Conservation (phyloP, 2,888 invertebrate genomes). For the Microctonus aethiopoides region DNA sequence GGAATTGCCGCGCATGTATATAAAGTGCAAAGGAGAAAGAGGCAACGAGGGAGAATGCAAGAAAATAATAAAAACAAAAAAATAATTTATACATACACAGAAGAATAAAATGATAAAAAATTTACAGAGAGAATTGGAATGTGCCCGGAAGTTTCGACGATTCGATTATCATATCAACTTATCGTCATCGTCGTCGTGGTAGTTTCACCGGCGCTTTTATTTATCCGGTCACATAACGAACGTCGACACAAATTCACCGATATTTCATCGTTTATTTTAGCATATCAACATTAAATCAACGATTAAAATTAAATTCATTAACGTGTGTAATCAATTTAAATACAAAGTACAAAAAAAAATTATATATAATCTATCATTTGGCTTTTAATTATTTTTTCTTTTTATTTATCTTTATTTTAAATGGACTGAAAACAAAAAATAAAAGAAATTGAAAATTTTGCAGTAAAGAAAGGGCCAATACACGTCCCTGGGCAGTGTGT, state of each 20-base stretch:
- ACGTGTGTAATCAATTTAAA: too few relatives aligned
- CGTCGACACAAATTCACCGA: background rate
- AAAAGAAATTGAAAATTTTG: background rate
- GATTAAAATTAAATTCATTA: too few relatives aligned
- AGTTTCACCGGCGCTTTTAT: background rate
- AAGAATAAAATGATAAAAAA: background rate
- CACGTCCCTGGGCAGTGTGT: slow-evolving; percentile 45
- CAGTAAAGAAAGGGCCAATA: too few relatives aligned
- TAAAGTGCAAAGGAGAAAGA: too few relatives aligned
- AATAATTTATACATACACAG: slow-evolving; percentile 14
- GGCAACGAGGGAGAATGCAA: slow-evolving; percentile 5
- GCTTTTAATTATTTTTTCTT: background rate
- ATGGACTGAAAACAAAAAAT: too few relatives aligned
- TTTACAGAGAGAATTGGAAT: slow-evolving; percentile 17
- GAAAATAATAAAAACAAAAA: background rate
- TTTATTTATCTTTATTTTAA: background rate
- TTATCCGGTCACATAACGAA: background rate
- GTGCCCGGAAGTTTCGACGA: slow-evolving; percentile 35
- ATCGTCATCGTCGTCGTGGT: background rate
- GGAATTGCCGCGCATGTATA: slow-evolving; percentile 13
- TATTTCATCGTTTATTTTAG: background rate
- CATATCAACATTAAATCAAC: background rate
- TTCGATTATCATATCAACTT: slow-evolving; percentile 35
- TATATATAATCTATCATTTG: too few relatives aligned
- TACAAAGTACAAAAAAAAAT: too few relatives aligned